phyloP scores from a whole-genome alignment of 2,113 vertebrate genomes.

The Esox niger region DNA sequence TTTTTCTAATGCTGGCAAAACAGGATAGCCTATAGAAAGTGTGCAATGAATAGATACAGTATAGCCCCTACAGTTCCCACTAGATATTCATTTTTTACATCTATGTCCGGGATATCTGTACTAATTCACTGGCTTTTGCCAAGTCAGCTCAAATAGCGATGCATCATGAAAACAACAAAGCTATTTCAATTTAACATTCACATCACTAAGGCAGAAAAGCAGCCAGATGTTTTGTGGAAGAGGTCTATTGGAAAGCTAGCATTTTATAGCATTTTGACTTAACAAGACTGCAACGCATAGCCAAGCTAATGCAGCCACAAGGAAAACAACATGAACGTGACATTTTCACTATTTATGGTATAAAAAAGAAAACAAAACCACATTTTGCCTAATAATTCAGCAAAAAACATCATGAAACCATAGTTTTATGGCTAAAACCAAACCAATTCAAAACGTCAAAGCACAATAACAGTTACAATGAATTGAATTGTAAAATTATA shows the following conservation, averaged over 20 bases:
- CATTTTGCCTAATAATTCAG: conserved; percentile 36
- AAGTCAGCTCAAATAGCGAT: conserved; percentile 59
- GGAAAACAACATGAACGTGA: conserved; percentile 27
- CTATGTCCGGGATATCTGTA: conserved; percentile 15
- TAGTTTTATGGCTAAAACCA: conserved; percentile 10
- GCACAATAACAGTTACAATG: not conserved
- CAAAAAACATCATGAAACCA: conserved; percentile 41
- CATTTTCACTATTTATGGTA: conserved; percentile 57
- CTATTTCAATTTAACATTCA: conserved; percentile 23
- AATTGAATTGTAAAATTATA: no score
- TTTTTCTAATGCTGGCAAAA: not conserved
- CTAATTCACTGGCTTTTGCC: conserved; percentile 46
- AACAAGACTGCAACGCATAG: conserved; percentile 45
- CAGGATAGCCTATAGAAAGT: not conserved
- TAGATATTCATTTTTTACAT: conserved; percentile 1
- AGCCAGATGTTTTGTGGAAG: conserved; percentile 21
- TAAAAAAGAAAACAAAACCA: conserved; percentile 33
- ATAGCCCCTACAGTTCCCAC: conserved; percentile 22
- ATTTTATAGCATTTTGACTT: conserved; percentile 38
- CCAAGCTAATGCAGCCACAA: conserved; percentile 52
- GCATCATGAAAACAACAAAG: conserved; percentile 40
- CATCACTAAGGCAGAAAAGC: conserved; percentile 26
- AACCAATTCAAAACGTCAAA: conserved; percentile 19
- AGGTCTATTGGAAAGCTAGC: conserved; percentile 54
- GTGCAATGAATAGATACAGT: not conserved